Percentiles rank a stretch among this genome's conserved stretches.
Conservation (phyloP, 2,888 invertebrate species). For the Allygus modestus region DNA sequence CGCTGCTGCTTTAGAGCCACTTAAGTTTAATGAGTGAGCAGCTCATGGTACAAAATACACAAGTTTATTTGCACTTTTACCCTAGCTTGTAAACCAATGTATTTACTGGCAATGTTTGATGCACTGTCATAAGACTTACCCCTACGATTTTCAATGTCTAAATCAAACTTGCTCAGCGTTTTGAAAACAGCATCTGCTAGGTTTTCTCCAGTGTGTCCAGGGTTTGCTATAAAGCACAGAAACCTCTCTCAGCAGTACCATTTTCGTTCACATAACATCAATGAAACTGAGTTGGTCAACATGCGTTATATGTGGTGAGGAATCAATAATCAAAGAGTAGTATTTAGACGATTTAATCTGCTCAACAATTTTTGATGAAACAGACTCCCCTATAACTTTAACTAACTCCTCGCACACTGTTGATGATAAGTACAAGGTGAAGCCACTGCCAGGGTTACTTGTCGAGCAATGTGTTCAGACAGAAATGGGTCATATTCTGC, state of each 20-base stretch:
- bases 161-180: too few relatives aligned
- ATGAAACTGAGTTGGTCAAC: not conserved
- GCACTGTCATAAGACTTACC: too few relatives aligned
- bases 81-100: too few relatives aligned
- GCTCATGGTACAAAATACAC: too few relatives aligned
- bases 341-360: not conserved
- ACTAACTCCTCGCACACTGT: not conserved
- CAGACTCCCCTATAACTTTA: not conserved
- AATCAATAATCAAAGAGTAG: not conserved
- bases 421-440: constrained; percentile 67
- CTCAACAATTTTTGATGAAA: not conserved
- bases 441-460: constrained; percentile 71
- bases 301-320: not conserved
- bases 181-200: too few relatives aligned
- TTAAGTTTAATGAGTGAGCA: too few relatives aligned
- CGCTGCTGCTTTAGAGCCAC: too few relatives aligned
- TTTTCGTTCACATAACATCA: not conserved
- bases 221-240: too few relatives aligned
- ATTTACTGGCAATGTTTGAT: too few relatives aligned
- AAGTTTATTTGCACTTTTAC: too few relatives aligned
- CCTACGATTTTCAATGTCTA: too few relatives aligned
- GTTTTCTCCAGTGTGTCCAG: too few relatives aligned
- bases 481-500: constrained; percentile 71
- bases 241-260: not conserved
- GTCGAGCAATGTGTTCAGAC: constrained; percentile 69